Base-by-base conservation (phyloP, 2,888 invertebrate species). In the Scaptomyza tumidula region DNA sequence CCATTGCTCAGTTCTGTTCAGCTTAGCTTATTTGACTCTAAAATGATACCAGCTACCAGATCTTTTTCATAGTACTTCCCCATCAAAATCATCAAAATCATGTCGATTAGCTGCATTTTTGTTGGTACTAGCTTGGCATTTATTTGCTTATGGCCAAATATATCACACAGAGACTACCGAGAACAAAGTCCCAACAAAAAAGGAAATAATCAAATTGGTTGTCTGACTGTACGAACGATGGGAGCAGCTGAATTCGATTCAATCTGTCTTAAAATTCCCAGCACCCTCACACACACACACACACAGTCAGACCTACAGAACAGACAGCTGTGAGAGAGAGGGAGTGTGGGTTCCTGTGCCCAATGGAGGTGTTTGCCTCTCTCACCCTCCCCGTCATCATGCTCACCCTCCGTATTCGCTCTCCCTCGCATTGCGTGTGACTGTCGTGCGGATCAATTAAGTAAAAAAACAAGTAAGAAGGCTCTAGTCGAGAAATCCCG, bases 391-490 rank as follows among this genome's bases (percentile, higher is more conserved):
- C 50, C 54, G 73, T 57, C 46, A 72, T 39, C 57, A 45, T 54
- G n/a, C 39, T 55, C 74, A 45, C 44, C 56, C 68, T 52, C 65
- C 50, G 3, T 0, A n/a, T n/a, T 11, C 37, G 33, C 48, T 33
- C 44, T 4, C 37, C 14, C 24, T 16, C 33, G 52, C 41, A 45
- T 61, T 61, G 49, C 24, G 24, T 24, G 24, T 24, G 24, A 24
- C 60, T 37, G 39, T 14, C 39, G 73, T 61, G 70, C 69, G 78
- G 80, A 83, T 81, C 86, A 81, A 81, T 81, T 86, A 80, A 74
- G 61, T 62, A 45, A 19, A 19, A 19, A 19, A 19, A n/a, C n/a
- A n/a, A n/a, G n/a, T n/a, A n/a, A n/a, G n/a, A n/a, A n/a, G n/a
- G n/a, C n/a, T n/a, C n/a, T n/a, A n/a, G n/a, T n/a, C n/a, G n/a